Base-by-base conservation (phyloP, 1,140 invertebrate genomes). In the Agrypnia vestita region DNA sequence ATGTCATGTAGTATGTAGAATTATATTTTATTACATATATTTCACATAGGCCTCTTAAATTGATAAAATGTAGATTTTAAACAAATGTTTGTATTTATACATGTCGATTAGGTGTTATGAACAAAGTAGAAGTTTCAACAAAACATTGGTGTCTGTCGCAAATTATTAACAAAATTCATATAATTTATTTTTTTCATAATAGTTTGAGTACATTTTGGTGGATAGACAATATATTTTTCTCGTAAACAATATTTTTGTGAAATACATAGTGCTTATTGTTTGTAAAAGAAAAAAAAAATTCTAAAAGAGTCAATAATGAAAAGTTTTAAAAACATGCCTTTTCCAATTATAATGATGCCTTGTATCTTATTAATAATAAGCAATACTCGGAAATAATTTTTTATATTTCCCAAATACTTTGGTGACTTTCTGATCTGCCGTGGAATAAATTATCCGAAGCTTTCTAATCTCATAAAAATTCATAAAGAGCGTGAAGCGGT, bases 341-440 rank as follows among this genome's bases (percentile, higher is more conserved):
- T 74, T 17, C 71, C 71, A 74, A 74, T 74, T 74, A 43, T 35
- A 74, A 55, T 55, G 71, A 43, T 74, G 71, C 71, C 71, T 74
- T 74, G 53, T 55, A 56, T 56, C 25, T 74, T 74, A 43, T 74
- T 44, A 74, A 46, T 7, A 74, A 56, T 74, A 74, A 74, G 51
- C n/a, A 51, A 71, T 71, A 71, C 46, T 64, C 35, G 61, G 21
- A 64, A 64, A 35, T 35, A 64, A 64, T 64, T 64, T n/a, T 64
- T 25, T 59, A 9, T 21, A 59, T 19, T 59, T 19, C 17, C 55
- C 17, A 59, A 12, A 53, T 53, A 6, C 17, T 53, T 53, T 53
- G 51, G 51, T n/a, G 4, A n/a, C 13, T 53, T 55, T 19, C 19
- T 17, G 53, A 56, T 56, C n/a, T 15, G 1, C n/a, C n/a, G n/a